These are phyloP conservation scores for Montipora cactus DNA, from an alignment of 64 coral and sea anemone species.

Conservation along the genomic window DNA sequence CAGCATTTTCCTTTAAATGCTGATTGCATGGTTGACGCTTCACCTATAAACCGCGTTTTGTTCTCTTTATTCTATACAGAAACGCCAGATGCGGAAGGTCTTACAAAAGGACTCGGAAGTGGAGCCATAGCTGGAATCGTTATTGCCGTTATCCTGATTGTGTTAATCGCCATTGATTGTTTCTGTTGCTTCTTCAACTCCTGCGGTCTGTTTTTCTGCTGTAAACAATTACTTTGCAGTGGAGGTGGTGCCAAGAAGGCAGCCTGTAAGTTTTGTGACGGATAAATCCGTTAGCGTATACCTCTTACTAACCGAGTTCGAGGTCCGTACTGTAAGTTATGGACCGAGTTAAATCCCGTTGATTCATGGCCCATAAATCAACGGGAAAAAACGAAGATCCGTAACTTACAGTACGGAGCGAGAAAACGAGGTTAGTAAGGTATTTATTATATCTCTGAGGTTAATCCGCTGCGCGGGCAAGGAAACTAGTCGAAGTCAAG, in stretches of 20 bases:
- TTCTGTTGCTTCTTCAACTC: slow-evolving; percentile 93
- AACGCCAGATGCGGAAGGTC: background rate
- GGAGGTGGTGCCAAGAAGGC: slow-evolving; percentile 10
- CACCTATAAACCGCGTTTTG: background rate
- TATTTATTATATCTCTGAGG: too few relatives aligned
- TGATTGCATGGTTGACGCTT: background rate
- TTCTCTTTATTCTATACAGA: background rate
- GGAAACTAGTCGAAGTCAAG: too few relatives aligned
- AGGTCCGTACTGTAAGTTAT: too few relatives aligned
- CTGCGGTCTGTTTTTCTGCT: slow-evolving; percentile 79
- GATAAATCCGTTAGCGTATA: background rate
- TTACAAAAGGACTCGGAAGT: background rate
- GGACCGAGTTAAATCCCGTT: too few relatives aligned
- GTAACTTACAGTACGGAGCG: too few relatives aligned
- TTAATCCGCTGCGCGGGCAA: too few relatives aligned
- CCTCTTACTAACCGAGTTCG: too few relatives aligned
- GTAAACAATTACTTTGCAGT: slow-evolving; percentile 36
- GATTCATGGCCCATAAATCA: too few relatives aligned
- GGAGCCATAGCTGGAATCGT: slow-evolving; percentile 83
- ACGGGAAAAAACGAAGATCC: too few relatives aligned
- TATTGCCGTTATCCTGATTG: slow-evolving; percentile 76
- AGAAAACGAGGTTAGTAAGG: too few relatives aligned
- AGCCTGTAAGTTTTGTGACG: slow-evolving; percentile 19
- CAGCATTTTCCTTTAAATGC: background rate
- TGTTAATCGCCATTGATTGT: slow-evolving; percentile 79